A percentile compares a stretch with the other conserved stretches of the same genome.
Evolutionary conservation across 35 echinoderm and acorn worm genomes (phyloP).

Genomic region (Holothuria glaberrima): DNA sequence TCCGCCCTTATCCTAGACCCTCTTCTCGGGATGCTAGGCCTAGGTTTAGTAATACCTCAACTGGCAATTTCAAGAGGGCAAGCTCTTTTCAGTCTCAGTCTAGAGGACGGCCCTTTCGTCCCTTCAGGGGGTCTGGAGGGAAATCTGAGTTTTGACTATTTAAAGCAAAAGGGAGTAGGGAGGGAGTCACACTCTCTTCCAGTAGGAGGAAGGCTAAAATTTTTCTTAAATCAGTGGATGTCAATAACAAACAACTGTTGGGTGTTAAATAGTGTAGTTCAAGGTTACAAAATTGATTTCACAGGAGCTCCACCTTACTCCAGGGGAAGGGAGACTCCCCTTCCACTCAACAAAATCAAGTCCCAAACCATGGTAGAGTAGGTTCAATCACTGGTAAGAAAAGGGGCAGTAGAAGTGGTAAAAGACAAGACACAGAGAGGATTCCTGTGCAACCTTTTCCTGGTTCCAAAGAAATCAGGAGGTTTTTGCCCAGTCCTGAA

Average conservation of each 20-base stretch:
- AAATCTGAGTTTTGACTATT: neutral
- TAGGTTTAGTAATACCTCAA: neutral
- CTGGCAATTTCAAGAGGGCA: neutral
- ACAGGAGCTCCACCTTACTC: neutral
- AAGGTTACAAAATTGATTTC: neutral
- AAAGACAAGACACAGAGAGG: too few relatives aligned
- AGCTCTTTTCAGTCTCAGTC: neutral
- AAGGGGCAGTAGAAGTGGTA: slow-evolving; percentile 39
- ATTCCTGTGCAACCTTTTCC: too few relatives aligned
- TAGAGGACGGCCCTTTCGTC: neutral
- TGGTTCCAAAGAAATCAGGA: too few relatives aligned
- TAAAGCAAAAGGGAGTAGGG: too few relatives aligned
- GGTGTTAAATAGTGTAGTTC: neutral
- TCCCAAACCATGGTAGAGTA: neutral
- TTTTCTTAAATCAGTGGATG: too few relatives aligned
- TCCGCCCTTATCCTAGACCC: neutral
- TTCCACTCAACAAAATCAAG: neutral
- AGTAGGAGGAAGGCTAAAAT: neutral
- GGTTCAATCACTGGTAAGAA: neutral
- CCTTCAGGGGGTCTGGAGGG: slow-evolving; percentile 16
- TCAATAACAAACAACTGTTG: neutral
- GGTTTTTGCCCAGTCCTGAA: too few relatives aligned
- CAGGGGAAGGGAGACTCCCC: too few relatives aligned
- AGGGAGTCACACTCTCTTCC: too few relatives aligned
- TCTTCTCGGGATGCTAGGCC: too few relatives aligned